Conservation (phyloP, 2,888 invertebrate genomes). For the Acutogordius australiensis region DNA sequence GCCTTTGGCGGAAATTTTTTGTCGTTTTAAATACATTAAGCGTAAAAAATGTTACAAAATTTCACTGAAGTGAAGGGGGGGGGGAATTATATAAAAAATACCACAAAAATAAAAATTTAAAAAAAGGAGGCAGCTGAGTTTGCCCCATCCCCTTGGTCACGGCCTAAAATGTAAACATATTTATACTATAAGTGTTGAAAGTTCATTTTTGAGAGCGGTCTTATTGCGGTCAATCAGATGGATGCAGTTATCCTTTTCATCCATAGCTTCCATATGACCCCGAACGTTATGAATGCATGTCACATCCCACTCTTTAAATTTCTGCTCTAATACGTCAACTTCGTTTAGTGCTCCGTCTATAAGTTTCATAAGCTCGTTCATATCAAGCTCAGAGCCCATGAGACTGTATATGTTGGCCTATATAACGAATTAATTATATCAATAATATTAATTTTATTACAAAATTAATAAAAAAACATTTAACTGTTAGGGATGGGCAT, state of each 20-base stretch:
- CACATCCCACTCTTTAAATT: not conserved
- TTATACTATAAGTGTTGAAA: not conserved
- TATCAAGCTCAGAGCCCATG: not conserved
- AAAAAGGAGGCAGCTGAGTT: no score
- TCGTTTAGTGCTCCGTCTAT: not conserved
- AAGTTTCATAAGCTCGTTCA: not conserved
- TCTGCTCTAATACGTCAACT: not conserved
- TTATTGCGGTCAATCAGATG: not conserved
- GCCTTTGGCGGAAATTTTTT: no score
- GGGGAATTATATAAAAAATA: no score
- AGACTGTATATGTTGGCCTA: conserved; percentile 4
- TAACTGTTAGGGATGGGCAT: no score
- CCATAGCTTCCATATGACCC: conserved; percentile 2
- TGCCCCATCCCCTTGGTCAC: no score
- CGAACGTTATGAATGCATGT: not conserved
- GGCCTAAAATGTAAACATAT: not conserved
- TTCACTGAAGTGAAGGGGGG: no score
- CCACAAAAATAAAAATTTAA: no score
- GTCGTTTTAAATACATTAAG: no score
- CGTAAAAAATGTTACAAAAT: no score
- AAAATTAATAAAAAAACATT: no score
- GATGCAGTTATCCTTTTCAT: not conserved
- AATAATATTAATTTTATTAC: no score
- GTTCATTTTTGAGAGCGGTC: not conserved
- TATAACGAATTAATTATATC: not conserved